Evolutionary conservation across 2,888 invertebrate species (phyloP).

Genomic region (Mamestra brassicae): DNA sequence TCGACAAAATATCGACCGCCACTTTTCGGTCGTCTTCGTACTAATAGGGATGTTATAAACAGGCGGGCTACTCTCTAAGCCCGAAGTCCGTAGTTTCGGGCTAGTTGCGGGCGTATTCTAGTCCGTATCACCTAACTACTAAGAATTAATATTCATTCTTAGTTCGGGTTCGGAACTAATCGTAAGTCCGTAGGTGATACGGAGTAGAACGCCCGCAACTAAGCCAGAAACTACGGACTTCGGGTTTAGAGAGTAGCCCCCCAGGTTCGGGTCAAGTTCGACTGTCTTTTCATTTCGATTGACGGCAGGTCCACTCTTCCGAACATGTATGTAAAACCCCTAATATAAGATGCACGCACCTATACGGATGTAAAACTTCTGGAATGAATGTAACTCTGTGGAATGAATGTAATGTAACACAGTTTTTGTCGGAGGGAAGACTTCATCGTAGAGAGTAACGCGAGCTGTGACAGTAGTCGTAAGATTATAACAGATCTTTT

Average conservation of each 20-base stretch:
- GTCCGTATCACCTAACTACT: too few relatives aligned
- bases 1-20: neutral
- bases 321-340: conserved; percentile 1
- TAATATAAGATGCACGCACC: neutral
- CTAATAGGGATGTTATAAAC: too few relatives aligned
- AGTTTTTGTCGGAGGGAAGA: neutral
- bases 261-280: neutral
- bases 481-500: conserved; percentile 29
- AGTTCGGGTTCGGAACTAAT: too few relatives aligned
- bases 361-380: neutral
- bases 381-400: conserved; percentile 10
- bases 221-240: too few relatives aligned
- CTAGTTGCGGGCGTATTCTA: too few relatives aligned
- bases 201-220: too few relatives aligned
- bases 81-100: too few relatives aligned
- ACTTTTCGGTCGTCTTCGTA: neutral
- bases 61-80: too few relatives aligned
- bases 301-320: neutral
- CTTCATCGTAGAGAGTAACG: conserved; percentile 13
- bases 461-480: conserved; percentile 34
- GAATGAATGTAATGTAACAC: conserved; percentile 29
- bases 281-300: neutral
- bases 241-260: too few relatives aligned
- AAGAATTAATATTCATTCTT: too few relatives aligned
- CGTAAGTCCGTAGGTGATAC: too few relatives aligned